phyloP scores from a whole-genome alignment of 1,140 invertebrate genomes.

The Bombus pascuorum region DNA sequence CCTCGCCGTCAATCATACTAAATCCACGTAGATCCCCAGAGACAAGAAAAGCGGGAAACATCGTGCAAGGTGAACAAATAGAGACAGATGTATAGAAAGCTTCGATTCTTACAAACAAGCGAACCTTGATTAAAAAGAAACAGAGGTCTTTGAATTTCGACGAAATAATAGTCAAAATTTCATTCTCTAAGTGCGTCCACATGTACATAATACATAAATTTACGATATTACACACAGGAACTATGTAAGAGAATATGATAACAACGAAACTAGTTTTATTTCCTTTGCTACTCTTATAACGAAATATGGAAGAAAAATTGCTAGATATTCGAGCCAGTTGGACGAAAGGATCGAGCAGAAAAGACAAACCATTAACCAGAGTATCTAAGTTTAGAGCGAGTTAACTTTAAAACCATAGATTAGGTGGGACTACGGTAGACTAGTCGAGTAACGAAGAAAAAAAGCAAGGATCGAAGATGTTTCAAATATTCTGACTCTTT shows the following conservation, averaged over 20 bases:
- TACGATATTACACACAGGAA: too few species aligned
- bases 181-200: too few species aligned
- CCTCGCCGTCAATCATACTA: conserved; percentile 59
- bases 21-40: conserved; percentile 59
- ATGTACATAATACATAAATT: too few species aligned
- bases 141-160: not conserved
- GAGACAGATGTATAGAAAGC: not conserved
- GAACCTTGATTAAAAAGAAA: not conserved
- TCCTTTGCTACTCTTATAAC: not conserved
- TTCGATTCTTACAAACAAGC: not conserved
- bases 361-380: not conserved
- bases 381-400: not conserved
- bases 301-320: conserved; percentile 31
- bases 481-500: conserved; percentile 66
- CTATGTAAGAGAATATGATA: too few species aligned
- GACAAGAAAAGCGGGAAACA: conserved; percentile 50
- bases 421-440: not conserved
- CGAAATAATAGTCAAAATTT: not conserved
- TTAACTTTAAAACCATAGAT: conserved; percentile 12
- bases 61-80: conserved; percentile 21
- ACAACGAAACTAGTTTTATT: conserved; percentile 35
- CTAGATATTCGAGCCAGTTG: not conserved
- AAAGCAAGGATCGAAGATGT: conserved; percentile 33
- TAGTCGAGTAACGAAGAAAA: not conserved
- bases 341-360: not conserved